Evolutionary conservation across 2,888 invertebrate genomes (phyloP).

Genomic region (Eristalinus aeneus): DNA sequence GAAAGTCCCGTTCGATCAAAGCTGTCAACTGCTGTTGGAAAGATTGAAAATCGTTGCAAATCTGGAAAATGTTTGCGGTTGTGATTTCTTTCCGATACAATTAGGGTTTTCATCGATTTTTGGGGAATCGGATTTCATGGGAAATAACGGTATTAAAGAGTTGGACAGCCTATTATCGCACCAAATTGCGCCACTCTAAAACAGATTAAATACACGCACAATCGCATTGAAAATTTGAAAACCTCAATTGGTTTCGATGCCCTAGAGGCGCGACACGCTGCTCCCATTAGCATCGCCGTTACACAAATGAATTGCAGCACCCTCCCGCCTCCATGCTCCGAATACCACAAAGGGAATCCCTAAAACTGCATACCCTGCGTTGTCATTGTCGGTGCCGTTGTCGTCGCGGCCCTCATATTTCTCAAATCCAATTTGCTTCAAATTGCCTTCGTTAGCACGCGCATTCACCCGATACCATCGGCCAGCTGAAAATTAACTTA

Average conservation of each 20-base stretch:
- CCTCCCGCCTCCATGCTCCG: not conserved
- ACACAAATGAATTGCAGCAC: not conserved
- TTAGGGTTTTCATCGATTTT: not conserved
- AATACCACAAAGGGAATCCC: slow-evolving; percentile 6
- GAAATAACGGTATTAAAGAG: not conserved
- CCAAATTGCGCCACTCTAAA: not conserved
- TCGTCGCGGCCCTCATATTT: not conserved
- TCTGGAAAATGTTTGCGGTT: not conserved
- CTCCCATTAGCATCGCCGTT: not conserved
- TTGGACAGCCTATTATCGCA: not conserved
- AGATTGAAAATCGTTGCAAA: not conserved
- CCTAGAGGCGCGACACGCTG: not conserved
- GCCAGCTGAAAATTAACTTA: slow-evolving; percentile 18
- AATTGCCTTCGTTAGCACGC: slow-evolving; percentile 4
- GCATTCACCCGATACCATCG: not conserved
- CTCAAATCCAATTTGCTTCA: slow-evolving; percentile 6
- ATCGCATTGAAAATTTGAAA: not conserved
- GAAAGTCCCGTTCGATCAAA: not conserved
- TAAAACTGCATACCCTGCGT: not conserved
- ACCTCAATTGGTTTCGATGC: not conserved
- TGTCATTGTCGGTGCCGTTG: not conserved
- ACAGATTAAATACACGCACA: not conserved
- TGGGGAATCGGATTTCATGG: no score
- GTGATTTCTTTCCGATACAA: not conserved
- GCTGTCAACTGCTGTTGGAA: not conserved